Conservation (phyloP, 2,797 vertebrate genomes). For the Melanotaenia trifasciata region DNA sequence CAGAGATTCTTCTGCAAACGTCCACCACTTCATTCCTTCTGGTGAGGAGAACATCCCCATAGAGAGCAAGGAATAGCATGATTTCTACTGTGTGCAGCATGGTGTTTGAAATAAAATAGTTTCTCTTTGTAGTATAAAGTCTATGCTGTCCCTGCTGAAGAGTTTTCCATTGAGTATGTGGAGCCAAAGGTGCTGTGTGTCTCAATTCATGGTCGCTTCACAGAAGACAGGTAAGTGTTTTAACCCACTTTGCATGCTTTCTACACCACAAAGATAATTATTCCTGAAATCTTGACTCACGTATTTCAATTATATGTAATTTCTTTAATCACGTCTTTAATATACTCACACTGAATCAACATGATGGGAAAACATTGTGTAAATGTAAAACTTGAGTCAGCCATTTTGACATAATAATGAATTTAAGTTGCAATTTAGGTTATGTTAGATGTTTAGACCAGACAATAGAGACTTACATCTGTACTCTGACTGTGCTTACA, state of each 20-base stretch:
- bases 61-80: background rate
- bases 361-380: background rate
- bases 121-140: conserved; percentile 87
- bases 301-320: background rate
- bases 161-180: conserved; percentile 88
- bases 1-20: conserved; percentile 82
- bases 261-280: background rate
- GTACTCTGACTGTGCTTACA: conserved; percentile 56
- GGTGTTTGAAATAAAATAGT: background rate
- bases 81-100: background rate
- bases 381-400: background rate
- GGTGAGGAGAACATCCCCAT: conserved; percentile 77
- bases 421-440: conserved; percentile 22
- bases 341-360: background rate
- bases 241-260: background rate
- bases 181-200: conserved; percentile 88
- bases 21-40: conserved; percentile 84
- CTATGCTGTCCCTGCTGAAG: conserved; percentile 86
- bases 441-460: background rate
- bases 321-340: background rate
- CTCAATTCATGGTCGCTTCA: conserved; percentile 83
- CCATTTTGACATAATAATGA: background rate
- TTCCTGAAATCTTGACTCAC: too few species aligned
- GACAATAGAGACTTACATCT: conserved; percentile 56
- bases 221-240: conserved; percentile 84